Evolutionary conservation across 92 coral and sea anemone species (phyloP), one percentile per base, ranked within the genome.

Genomic region (Montipora capitata): DNA sequence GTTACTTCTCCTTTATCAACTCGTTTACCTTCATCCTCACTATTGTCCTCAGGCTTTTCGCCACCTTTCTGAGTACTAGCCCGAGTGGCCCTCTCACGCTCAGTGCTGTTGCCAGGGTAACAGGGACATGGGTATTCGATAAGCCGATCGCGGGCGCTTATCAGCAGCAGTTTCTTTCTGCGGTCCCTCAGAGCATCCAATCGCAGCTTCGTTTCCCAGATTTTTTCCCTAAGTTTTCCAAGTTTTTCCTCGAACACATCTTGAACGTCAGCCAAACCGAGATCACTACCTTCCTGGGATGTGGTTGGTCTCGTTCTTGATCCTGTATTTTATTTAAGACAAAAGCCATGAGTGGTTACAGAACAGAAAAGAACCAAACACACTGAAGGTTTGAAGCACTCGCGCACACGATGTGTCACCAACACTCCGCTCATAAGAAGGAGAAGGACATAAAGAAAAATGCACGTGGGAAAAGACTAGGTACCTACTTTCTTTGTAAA

Each of bases 161-260:
- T 87, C 77, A 72, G 72, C 65, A 86, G 86, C 18, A 95, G 84
- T 75, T 94, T 93, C 75, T 91, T 95, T 68, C 88, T 93, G n/a
- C 95, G 56, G 54, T 88, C 95, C 1, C 96, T 82, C 74, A 95
- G 72, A 12, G 88, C 86, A 42, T 86, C 96, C 74, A 95, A 90
- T n/a, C 93, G 92, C 40, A 81, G 16, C 49, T 74, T 85, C 2
- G 91, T 86, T 2, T 94, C 98, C 57, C 92, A 94, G 67, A 95
- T 95, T 61, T 85, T 91, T 11, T 89, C 96, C 41, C 88, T 93
- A 7, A 95, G 81, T 42, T 94, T 87, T 48, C 86, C 92, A 18
- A 95, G 92, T 78, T 84, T 95, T 43, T 80, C 82, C 56, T 91
- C 98, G 48, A 93, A 70, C 44, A 82, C 94, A 17, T 82, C 73